Evolutionary conservation across 2,888 invertebrate genomes (phyloP).

Genomic region (Drosophila lacicola): DNA sequence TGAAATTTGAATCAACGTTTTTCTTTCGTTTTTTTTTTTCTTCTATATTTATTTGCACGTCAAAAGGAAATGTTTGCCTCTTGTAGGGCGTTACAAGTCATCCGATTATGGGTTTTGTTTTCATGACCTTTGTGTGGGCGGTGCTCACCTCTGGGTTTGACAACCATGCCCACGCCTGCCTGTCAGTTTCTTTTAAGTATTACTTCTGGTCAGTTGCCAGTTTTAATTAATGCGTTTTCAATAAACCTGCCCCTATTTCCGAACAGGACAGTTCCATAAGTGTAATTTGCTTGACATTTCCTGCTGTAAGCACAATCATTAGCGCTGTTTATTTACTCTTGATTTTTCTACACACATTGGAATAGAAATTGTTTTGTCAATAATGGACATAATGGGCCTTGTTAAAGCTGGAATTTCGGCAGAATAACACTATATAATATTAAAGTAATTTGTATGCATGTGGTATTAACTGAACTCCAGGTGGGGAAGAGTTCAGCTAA

Average conservation of each 20-base stretch:
- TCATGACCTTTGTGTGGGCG: slow-evolving; percentile 51
- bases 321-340: slow-evolving; percentile 25
- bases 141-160: slow-evolving; percentile 25
- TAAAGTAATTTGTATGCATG: slow-evolving; percentile 5
- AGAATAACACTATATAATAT: slow-evolving; percentile 2
- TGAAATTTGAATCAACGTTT: slow-evolving; percentile 65
- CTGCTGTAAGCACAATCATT: slow-evolving; percentile 20
- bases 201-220: slow-evolving; percentile 22
- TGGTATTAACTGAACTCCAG: slow-evolving; percentile 15
- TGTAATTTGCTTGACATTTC: slow-evolving; percentile 16
- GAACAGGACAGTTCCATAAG: slow-evolving; percentile 26
- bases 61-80: slow-evolving; percentile 62
- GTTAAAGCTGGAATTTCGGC: not conserved
- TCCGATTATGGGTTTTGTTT: slow-evolving; percentile 61
- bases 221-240: slow-evolving; percentile 63
- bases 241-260: slow-evolving; percentile 6
- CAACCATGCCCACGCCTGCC: slow-evolving; percentile 51
- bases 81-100: slow-evolving; percentile 42
- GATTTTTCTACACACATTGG: slow-evolving; percentile 7
- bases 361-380: slow-evolving; percentile 42
- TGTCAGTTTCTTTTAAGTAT: slow-evolving; percentile 24
- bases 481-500: slow-evolving; percentile 11
- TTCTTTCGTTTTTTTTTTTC: slow-evolving; percentile 37
- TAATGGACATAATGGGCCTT: slow-evolving; percentile 8
- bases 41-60: slow-evolving; percentile 37